Evolutionary conservation across 23 tunicate species (phyloP).

Genomic region (Trididemnum miniatum): DNA sequence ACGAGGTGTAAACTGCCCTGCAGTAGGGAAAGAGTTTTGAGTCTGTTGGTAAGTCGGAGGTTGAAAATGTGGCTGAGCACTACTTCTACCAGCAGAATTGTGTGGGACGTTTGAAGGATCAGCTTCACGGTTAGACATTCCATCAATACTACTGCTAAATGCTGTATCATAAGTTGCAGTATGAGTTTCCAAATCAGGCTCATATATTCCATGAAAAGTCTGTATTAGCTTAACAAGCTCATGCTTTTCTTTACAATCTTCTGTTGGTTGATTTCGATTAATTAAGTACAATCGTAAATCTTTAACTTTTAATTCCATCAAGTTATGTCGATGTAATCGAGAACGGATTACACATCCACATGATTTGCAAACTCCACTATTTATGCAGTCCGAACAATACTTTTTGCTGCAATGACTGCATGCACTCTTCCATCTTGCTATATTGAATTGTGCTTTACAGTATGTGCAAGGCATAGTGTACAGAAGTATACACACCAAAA

Average conservation of each 20-base stretch:
- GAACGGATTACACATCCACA: constrained; percentile 37
- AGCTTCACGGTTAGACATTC: not conserved
- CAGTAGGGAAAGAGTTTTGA: constrained; percentile 43
- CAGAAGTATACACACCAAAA: too few relatives aligned
- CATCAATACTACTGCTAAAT: too few relatives aligned
- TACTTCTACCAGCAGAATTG: not conserved
- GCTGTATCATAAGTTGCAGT: constrained; percentile 10
- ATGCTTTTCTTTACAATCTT: constrained; percentile 50
- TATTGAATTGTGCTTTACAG: constrained; percentile 54
- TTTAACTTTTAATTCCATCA: constrained; percentile 58
- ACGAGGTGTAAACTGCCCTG: constrained; percentile 8
- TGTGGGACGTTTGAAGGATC: not conserved
- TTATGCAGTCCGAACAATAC: constrained; percentile 56
- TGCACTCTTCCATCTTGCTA: constrained; percentile 49
- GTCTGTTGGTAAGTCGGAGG: constrained; percentile 49
- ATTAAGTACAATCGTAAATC: constrained; percentile 48
- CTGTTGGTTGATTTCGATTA: constrained; percentile 38
- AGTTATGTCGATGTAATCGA: not conserved
- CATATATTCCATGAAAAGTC: constrained; percentile 14
- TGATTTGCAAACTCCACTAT: constrained; percentile 34
- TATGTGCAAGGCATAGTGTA: constrained; percentile 72
- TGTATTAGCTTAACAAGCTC: constrained; percentile 58
- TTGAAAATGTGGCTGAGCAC: not conserved
- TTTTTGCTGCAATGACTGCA: constrained; percentile 34
- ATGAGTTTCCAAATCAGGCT: constrained; percentile 33